Base-by-base conservation (phyloP, 2,888 invertebrate genomes). In the Amphipoea lucens region DNA sequence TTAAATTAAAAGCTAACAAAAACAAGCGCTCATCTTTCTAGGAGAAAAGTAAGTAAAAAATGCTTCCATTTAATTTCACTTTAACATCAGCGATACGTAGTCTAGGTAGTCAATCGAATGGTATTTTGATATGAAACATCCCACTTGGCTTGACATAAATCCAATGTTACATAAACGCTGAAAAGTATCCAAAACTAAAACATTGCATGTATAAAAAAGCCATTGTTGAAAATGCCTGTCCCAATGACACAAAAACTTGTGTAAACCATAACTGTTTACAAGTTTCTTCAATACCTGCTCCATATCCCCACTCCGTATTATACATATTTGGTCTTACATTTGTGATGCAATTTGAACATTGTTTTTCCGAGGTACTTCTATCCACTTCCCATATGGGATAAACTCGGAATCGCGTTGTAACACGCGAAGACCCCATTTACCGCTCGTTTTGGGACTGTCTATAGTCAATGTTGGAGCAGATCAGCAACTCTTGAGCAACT, bases 391-490 rank as follows among this genome's bases (percentile, higher is more conserved):
- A 81, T 85, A 81, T 77, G 85, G 83, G 83, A 88, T 88, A 78
- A 88, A 88, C 76, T 85, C 65, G 79, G 79, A 82, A 88, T 88
- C 85, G 87, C 78, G 82, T 82, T 79, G 83, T 87, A 79, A 83
- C 88, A 87, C 82, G 88, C 88, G 76, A 88, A 83, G 78, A 81
- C 79, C 76, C 81, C 83, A 85, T 88, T 88, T 88, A 67, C 81
- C 81, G 78, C 76, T 82, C 84, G 79, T 88, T 86, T 86, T 65
- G 80, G 80, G 74, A 79, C 75, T 82, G 80, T 87, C 84, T 86
- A 79, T 73, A 70, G 62, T 78, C 76, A 82, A 77, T 63, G 72
- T 57, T 62, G 45, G 4, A 23, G 42, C 42, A 86, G 65, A 81
- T 63, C 3, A 45, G 81, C 84, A 29, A 86, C 83, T 68, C 14